Evolutionary conservation across 2,113 vertebrate genomes (phyloP).

Genomic region (Hipposideros armiger): DNA sequence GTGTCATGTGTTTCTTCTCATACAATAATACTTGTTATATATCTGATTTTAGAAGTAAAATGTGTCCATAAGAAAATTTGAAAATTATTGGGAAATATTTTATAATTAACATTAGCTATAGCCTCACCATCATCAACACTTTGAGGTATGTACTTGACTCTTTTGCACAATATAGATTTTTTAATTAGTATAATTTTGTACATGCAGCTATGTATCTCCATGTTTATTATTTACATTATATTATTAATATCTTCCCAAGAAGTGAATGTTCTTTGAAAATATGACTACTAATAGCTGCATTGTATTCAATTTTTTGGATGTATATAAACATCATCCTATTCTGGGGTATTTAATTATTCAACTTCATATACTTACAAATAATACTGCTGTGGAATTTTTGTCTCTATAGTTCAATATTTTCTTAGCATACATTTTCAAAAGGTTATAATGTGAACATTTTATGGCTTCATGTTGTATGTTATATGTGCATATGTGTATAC

Average conservation of each 20-base stretch:
- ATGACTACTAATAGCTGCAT: background rate
- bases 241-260: background rate
- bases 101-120: conserved; percentile 4
- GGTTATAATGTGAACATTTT: background rate
- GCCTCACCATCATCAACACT: background rate
- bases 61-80: background rate
- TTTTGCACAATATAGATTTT: background rate
- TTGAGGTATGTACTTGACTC: background rate
- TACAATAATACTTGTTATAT: background rate
- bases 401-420: background rate
- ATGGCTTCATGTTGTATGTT: background rate
- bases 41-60: background rate
- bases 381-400: background rate
- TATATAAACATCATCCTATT: background rate
- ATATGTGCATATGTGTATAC: background rate
- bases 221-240: background rate
- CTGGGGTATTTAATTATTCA: background rate
- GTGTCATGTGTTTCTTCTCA: background rate
- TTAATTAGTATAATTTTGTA: conserved; percentile 1
- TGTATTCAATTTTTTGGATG: background rate
- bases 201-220: background rate
- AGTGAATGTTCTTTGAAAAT: background rate
- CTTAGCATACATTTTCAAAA: background rate
- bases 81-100: background rate
- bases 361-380: conserved; percentile 10